Percentiles rank a stretch among this genome's conserved stretches.
Conservation (phyloP, 2,113 vertebrate species). For the Scomber japonicus region DNA sequence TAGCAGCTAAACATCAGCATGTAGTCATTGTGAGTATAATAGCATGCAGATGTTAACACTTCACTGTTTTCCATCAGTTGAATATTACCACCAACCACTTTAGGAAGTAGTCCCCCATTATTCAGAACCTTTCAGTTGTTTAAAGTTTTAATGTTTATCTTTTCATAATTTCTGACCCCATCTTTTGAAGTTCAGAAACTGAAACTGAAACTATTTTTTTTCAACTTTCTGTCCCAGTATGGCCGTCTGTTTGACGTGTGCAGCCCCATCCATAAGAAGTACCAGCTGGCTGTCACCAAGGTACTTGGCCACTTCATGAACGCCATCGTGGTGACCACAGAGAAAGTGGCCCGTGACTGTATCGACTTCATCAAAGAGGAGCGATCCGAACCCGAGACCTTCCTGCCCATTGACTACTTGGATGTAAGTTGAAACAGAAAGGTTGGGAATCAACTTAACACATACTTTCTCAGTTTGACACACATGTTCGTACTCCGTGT, state of each 20-base stretch:
- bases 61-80: not conserved
- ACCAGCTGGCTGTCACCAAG: constrained; percentile 95
- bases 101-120: too few species aligned
- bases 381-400: constrained; percentile 93
- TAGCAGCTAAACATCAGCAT: too few species aligned
- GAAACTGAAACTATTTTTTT: not conserved
- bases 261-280: constrained; percentile 96
- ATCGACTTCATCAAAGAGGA: constrained; percentile 92
- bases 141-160: too few species aligned
- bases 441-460: too few species aligned
- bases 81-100: not conserved
- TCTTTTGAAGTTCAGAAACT: not conserved
- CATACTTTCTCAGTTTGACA: not conserved
- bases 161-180: not conserved
- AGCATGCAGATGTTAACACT: too few species aligned
- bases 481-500: not conserved
- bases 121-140: too few species aligned
- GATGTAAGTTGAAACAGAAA: constrained; percentile 83
- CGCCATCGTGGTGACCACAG: constrained; percentile 91
- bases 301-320: constrained; percentile 91
- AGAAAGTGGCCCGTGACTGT: constrained; percentile 91
- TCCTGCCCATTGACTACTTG: constrained; percentile 94
- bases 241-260: constrained; percentile 93
- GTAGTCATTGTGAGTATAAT: too few species aligned
- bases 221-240: constrained; percentile 81